Base-by-base conservation (phyloP, 2,797 vertebrate species). In the Poecile montanus region DNA sequence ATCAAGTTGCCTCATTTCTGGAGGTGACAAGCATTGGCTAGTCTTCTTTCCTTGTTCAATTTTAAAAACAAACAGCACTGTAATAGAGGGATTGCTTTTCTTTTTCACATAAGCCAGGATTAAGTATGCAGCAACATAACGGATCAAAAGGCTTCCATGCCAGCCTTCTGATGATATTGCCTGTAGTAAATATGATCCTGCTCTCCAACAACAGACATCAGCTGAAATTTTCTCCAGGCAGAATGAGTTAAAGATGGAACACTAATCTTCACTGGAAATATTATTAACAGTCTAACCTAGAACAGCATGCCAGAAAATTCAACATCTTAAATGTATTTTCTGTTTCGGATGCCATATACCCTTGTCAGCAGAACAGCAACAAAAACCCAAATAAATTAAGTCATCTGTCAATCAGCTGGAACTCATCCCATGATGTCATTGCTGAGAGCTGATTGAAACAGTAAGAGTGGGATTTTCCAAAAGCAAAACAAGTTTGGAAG, bases 381-480 rank as follows among this genome's bases (percentile, higher is more conserved):
- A 87, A 70, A 89, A 93, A 47, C 66, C 73, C 79, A 95, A 96
- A 96, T 91, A 85, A 94, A 91, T 94, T 84, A 92, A 95, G 74
- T 92, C 73, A 92, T 94, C 84, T 91, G 38, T 88, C 88, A 87
- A 77, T 96, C 93, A 97, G 91, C 74, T 95, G 88, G 88, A 95
- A 91, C 44, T 63, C 51, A 80, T 88, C 87, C 93, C 74, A 58
- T 68, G 68, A 95, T 32, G 85, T 93, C 96, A 88, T 25, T 81
- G 89, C 40, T 66, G 66, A 91, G 70, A 75, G 76, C 58, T 88
- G 77, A 96, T 44, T 92, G 84, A 94, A 96, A 87, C 91, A 94
- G 60, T 81, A 85, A 93, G 68, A 92, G 56, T 85, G 61, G 80
- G 61, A 83, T 91, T 94, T 89, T 91, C 66, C 82, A 88, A 81